A percentile compares a stretch with the other conserved stretches of the same genome.
phyloP scores from a whole-genome alignment of 2,797 vertebrate genomes.

The Gadopsis marmoratus region DNA sequence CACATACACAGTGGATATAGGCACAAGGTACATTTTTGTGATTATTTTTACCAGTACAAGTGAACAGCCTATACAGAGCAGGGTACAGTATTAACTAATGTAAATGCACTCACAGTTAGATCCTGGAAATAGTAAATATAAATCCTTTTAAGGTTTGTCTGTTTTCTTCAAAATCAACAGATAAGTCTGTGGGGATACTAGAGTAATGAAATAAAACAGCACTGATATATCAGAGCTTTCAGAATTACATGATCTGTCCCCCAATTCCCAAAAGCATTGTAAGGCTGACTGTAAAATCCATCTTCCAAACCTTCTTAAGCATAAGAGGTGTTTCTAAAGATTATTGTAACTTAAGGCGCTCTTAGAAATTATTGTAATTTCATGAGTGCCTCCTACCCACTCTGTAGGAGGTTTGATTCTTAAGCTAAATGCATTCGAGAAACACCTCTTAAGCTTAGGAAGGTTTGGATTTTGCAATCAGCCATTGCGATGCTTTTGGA shows the following conservation, averaged over 20 bases:
- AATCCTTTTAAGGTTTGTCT: not conserved
- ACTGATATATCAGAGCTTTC: not conserved
- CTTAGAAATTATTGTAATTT: not conserved
- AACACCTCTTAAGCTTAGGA: not conserved
- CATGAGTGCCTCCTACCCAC: not conserved
- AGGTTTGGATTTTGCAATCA: not conserved
- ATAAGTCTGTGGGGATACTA: not conserved
- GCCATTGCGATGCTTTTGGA: not conserved
- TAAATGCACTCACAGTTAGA: not conserved
- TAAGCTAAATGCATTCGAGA: not conserved
- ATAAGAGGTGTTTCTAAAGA: not conserved
- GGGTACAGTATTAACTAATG: not conserved
- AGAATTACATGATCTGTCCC: not conserved
- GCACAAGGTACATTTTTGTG: not conserved
- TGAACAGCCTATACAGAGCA: conserved; percentile 1
- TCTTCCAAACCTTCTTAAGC: not conserved
- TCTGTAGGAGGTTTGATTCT: not conserved
- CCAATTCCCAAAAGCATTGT: not conserved
- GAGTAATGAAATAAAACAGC: not conserved
- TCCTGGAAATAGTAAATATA: not conserved
- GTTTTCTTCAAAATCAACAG: not conserved
- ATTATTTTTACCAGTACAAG: not conserved
- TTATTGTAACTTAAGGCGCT: not conserved
- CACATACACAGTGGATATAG: conserved; percentile 1
- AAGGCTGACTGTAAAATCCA: not conserved